phyloP scores from a whole-genome alignment of 1,140 invertebrate genomes.

The Halesus radiatus region DNA sequence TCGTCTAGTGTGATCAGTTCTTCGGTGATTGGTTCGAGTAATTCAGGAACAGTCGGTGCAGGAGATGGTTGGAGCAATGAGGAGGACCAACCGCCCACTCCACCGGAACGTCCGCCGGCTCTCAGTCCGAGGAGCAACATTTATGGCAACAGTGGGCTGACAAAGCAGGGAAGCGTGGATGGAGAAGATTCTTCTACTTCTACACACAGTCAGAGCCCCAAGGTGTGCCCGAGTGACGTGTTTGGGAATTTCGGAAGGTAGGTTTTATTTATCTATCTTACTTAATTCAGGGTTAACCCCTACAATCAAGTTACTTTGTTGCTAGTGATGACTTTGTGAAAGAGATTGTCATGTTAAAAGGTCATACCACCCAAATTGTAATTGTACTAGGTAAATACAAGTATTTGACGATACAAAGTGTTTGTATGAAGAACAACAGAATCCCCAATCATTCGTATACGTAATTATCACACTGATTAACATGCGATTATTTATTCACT shows the following conservation, averaged over 20 bases:
- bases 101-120: slow-evolving; percentile 45
- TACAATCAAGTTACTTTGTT: no score
- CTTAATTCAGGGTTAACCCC: no score
- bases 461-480: no score
- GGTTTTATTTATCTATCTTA: no score
- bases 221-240: slow-evolving; percentile 3
- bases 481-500: no score
- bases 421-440: no score
- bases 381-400: no score
- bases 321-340: no score
- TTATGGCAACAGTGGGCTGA: background rate
- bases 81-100: slow-evolving; percentile 26
- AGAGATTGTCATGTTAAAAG: no score
- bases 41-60: background rate
- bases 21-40: background rate
- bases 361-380: no score
- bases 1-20: background rate
- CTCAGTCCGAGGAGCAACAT: slow-evolving; percentile 38
- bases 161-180: slow-evolving; percentile 15
- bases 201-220: slow-evolving; percentile 38
- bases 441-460: no score
- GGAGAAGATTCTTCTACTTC: slow-evolving; percentile 4
- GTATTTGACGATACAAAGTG: no score
- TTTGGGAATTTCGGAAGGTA: slow-evolving; percentile 35
- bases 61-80: background rate